phyloP scores from a whole-genome alignment of 2,113 vertebrate species.

The Rostratula benghalensis region DNA sequence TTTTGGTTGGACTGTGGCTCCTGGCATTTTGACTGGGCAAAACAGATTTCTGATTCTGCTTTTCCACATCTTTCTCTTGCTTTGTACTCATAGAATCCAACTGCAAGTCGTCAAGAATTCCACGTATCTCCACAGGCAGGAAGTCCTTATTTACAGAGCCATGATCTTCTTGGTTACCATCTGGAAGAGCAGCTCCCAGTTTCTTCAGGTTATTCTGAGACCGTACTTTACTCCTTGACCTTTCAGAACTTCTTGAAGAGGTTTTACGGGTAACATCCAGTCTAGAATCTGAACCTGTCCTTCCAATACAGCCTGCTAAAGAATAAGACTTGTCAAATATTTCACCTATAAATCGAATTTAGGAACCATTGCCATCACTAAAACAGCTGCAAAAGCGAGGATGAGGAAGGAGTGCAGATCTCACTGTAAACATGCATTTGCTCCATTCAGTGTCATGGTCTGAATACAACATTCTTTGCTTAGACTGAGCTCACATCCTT shows the following conservation, averaged over 20 bases:
- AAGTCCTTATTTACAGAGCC: slow-evolving; percentile 78
- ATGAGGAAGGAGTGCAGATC: neutral
- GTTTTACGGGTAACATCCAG: slow-evolving; percentile 66
- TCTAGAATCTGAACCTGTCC: slow-evolving; percentile 77
- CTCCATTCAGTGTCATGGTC: neutral
- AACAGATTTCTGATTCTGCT: slow-evolving; percentile 66
- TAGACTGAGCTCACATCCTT: neutral
- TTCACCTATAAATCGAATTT: neutral
- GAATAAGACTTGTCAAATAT: neutral
- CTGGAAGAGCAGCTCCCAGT: slow-evolving; percentile 46
- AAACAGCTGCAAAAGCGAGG: neutral
- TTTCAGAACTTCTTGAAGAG: slow-evolving; percentile 71
- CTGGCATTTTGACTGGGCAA: slow-evolving; percentile 63
- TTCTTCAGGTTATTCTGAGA: slow-evolving; percentile 70
- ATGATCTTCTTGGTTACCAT: slow-evolving; percentile 56
- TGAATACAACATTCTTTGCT: neutral
- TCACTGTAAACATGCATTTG: neutral
- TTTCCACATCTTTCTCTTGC: slow-evolving; percentile 66
- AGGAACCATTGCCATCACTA: neutral
- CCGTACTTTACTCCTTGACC: slow-evolving; percentile 67
- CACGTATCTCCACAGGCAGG: slow-evolving; percentile 87
- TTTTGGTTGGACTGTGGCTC: slow-evolving; percentile 84
- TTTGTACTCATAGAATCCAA: slow-evolving; percentile 74
- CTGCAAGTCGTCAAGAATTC: slow-evolving; percentile 91
- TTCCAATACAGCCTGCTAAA: slow-evolving; percentile 62